Conservation (phyloP, 2,888 invertebrate genomes). For the Lycaena phlaeas region DNA sequence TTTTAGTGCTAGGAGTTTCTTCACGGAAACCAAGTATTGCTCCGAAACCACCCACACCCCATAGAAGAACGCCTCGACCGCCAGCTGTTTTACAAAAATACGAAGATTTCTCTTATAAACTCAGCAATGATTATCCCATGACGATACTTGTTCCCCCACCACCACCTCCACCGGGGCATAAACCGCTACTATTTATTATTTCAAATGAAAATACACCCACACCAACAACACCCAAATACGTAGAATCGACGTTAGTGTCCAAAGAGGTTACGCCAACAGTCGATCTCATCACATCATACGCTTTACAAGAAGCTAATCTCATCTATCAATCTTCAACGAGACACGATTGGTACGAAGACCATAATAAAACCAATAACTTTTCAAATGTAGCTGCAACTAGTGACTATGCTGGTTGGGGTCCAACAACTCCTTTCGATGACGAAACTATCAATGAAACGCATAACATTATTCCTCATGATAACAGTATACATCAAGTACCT, state of each 20-base stretch:
- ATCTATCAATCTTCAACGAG: conserved; percentile 76
- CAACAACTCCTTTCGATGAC: conserved; percentile 52
- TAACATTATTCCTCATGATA: conserved; percentile 47
- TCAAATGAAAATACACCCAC: conserved; percentile 34
- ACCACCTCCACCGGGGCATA: conserved; percentile 59
- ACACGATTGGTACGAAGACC: conserved; percentile 54
- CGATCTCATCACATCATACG: conserved; percentile 48
- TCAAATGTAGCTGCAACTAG: conserved; percentile 46
- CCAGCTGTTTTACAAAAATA: conserved; percentile 42
- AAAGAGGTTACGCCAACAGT: conserved; percentile 33
- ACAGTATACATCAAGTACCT: conserved; percentile 17
- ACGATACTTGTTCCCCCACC: conserved; percentile 82
- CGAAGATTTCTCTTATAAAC: conserved; percentile 67
- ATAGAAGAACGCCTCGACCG: conserved; percentile 32
- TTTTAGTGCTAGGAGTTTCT: conserved; percentile 78
- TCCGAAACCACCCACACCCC: conserved; percentile 45
- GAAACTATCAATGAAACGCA: conserved; percentile 44
- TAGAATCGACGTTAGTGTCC: conserved; percentile 26
- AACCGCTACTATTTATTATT: conserved; percentile 42
- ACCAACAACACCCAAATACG: conserved; percentile 28
- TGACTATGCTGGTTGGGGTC: conserved; percentile 66
- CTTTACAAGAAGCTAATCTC: conserved; percentile 76
- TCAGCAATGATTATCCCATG: conserved; percentile 72
- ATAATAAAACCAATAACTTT: conserved; percentile 38
- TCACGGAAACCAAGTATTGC: conserved; percentile 77